These are phyloP conservation scores for Cryptoblepharus egeriae DNA, from an alignment of 2,797 vertebrate species.

Conservation along the genomic window DNA sequence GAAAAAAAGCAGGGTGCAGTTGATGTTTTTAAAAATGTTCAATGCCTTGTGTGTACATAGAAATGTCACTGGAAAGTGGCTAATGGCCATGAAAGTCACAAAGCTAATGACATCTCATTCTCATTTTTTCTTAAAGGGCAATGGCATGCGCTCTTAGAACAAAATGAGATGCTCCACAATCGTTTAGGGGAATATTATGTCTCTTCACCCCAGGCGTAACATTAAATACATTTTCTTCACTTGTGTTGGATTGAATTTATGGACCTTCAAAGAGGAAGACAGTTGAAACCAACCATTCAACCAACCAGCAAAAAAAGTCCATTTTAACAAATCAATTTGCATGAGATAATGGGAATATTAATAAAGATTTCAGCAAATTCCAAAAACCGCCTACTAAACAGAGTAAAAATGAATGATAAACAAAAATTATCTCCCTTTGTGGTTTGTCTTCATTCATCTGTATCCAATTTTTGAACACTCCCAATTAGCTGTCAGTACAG, in stretches of 20 bases:
- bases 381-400: constrained; percentile 48
- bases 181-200: not conserved
- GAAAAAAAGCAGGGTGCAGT: not conserved
- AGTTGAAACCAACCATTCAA: constrained; percentile 23
- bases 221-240: not conserved
- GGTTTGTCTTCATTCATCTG: constrained; percentile 49
- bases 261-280: constrained; percentile 26
- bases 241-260: constrained; percentile 29
- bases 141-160: not conserved
- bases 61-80: not conserved
- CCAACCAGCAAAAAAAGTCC: not conserved
- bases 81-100: not conserved
- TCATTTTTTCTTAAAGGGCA: not conserved
- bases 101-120: not conserved
- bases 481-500: constrained; percentile 54
- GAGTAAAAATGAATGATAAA: constrained; percentile 52
- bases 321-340: constrained; percentile 45
- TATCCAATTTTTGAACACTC: constrained; percentile 47
- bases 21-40: not conserved
- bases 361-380: constrained; percentile 32
- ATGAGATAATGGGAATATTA: constrained; percentile 29
- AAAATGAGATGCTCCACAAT: not conserved
- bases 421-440: constrained; percentile 48
- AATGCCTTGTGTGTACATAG: not conserved
- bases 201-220: not conserved